Conservation (phyloP, 2,888 invertebrate genomes). For the Cryptocephalus moraei region DNA sequence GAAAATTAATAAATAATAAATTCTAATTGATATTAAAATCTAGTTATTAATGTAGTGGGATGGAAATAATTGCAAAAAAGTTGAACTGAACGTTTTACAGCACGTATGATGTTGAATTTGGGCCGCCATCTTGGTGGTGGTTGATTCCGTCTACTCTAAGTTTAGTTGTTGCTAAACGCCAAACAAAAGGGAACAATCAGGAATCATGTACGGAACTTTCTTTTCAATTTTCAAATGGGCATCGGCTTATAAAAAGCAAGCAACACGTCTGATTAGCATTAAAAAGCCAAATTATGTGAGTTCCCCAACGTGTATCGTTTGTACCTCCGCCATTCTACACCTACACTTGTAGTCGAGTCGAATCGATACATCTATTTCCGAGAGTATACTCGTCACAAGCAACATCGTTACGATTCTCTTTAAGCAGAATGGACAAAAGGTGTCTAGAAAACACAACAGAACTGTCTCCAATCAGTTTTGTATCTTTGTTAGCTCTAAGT, state of each 20-base stretch:
- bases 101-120: constrained; percentile 20
- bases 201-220: constrained; percentile 1
- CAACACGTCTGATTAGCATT: constrained; percentile 16
- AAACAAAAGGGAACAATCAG: constrained; percentile 29
- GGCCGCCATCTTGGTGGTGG: constrained; percentile 22
- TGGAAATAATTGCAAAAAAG: constrained; percentile 23
- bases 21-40: constrained; percentile 23
- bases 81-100: constrained; percentile 18
- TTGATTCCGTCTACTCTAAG: constrained; percentile 16
- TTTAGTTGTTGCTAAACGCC: constrained; percentile 31
- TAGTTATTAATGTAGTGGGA: constrained; percentile 28
- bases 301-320: neutral
- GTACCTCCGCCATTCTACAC: too few relatives aligned
- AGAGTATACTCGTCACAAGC: too few relatives aligned
- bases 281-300: constrained; percentile 3
- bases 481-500: too few relatives aligned
- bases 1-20: constrained; percentile 30
- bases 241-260: constrained; percentile 25
- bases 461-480: too few relatives aligned
- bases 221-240: constrained; percentile 19
- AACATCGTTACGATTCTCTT: too few relatives aligned
- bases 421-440: too few relatives aligned
- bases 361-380: too few relatives aligned
- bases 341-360: too few relatives aligned
- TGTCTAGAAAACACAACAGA: too few relatives aligned